Percentiles rank a stretch among this genome's conserved stretches.
Conservation (phyloP, 2,797 vertebrate species). For the Lithobates sylvaticus region DNA sequence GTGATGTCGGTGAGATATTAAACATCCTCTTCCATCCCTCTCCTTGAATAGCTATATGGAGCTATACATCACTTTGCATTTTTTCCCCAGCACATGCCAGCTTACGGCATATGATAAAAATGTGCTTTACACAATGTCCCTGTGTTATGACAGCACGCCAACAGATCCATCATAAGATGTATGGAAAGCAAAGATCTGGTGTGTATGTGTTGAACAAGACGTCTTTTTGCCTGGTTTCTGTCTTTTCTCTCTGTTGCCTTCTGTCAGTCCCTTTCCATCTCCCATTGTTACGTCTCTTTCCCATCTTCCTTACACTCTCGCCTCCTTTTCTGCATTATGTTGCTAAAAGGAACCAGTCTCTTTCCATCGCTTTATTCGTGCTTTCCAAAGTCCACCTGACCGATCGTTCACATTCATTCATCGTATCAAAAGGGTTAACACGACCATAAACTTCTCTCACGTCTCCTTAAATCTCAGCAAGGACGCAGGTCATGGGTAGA, state of each 20-base stretch:
- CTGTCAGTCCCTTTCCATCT: neutral
- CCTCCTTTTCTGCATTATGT: neutral
- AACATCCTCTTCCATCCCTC: constrained; percentile 3
- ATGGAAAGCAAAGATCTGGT: neutral
- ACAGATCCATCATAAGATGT: neutral
- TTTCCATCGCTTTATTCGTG: too few relatives aligned
- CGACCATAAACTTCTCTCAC: too few relatives aligned
- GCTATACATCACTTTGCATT: constrained; percentile 15
- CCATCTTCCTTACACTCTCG: neutral
- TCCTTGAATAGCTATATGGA: constrained; percentile 15
- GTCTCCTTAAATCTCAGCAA: too few relatives aligned
- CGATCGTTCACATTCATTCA: too few relatives aligned
- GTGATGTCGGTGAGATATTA: constrained; percentile 2
- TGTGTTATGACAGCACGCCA: constrained; percentile 24
- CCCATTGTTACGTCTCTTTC: neutral
- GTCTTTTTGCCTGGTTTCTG: too few relatives aligned
- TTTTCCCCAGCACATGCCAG: neutral
- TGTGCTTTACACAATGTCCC: neutral
- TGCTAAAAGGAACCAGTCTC: too few relatives aligned
- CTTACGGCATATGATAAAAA: neutral
- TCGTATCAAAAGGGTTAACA: too few relatives aligned
- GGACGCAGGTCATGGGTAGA: too few relatives aligned
- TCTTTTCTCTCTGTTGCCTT: neutral
- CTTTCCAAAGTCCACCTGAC: too few relatives aligned
- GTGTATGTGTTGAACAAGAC: neutral